Evolutionary conservation across 2,113 vertebrate species (phyloP).

Genomic region (Lethenteron camtschaticum): DNA sequence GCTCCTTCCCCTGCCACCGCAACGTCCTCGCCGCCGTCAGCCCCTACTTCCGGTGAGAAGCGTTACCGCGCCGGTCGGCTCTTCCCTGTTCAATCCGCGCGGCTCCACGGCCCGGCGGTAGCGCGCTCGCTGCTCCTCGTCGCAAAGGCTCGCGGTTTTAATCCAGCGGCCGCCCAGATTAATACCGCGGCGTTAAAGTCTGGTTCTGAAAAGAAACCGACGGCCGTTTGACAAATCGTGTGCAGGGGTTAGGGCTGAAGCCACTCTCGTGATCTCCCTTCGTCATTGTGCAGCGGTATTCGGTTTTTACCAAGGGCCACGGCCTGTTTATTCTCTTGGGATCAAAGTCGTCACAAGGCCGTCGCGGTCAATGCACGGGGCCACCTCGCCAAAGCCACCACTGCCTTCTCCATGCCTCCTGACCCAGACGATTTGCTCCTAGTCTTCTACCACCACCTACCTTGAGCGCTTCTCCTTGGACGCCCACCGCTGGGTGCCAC

Average conservation of each 20-base stretch:
- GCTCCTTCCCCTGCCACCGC: conserved; percentile 84
- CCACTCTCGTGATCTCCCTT: too few relatives aligned
- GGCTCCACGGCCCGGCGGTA: neutral
- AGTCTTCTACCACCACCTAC: too few relatives aligned
- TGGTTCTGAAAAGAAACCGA: conserved; percentile 4
- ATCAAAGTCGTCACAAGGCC: too few relatives aligned
- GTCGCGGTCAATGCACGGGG: too few relatives aligned
- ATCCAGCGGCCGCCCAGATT: neutral
- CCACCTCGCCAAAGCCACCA: too few relatives aligned
- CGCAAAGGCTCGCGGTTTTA: conserved; percentile 4
- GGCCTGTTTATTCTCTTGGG: too few relatives aligned
- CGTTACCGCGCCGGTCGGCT: neutral
- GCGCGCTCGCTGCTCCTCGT: neutral
- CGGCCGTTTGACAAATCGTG: neutral
- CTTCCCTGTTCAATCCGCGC: neutral
- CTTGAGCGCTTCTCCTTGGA: too few relatives aligned
- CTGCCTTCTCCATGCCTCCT: too few relatives aligned
- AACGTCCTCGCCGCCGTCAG: conserved; percentile 97
- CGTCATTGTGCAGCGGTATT: too few relatives aligned
- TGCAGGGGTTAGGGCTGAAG: neutral
- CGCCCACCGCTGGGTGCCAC: too few relatives aligned
- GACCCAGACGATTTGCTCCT: too few relatives aligned
- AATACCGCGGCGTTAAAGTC: neutral
- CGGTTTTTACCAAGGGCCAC: too few relatives aligned
- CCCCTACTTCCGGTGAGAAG: conserved; percentile 74